Percentiles rank a stretch among this genome's conserved stretches.
phyloP scores from a whole-genome alignment of 92 coral and sea anemone species.

The Parazoanthus swiftii region DNA sequence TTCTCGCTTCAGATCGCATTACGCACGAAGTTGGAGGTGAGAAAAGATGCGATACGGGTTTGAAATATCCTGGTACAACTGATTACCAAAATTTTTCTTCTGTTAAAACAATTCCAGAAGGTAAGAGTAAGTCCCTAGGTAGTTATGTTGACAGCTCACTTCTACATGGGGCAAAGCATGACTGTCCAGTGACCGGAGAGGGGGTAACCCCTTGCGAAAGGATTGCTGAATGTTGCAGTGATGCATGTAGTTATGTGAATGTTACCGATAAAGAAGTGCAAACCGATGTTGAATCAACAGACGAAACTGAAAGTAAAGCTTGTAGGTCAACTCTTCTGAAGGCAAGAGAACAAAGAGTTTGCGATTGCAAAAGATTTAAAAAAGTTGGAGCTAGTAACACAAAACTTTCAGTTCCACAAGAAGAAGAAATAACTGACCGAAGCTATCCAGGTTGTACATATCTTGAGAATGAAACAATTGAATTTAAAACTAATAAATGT shows the following conservation, averaged over 20 bases:
- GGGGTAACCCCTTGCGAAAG: background rate
- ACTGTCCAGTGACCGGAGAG: conserved; percentile 18
- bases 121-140: background rate
- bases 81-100: background rate
- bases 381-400: background rate
- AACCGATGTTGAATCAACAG: background rate
- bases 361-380: background rate
- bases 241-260: background rate
- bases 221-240: background rate
- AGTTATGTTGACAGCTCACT: background rate
- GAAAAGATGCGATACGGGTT: background rate
- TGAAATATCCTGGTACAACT: background rate
- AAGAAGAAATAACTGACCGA: background rate
- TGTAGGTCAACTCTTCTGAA: background rate
- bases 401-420: background rate
- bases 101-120: background rate
- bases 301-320: background rate
- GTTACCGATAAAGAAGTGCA: background rate
- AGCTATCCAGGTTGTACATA: background rate
- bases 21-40: background rate
- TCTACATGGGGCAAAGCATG: background rate
- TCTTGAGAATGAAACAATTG: background rate
- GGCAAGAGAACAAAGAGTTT: background rate
- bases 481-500: background rate
- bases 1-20: background rate